Conservation (phyloP, 2,113 vertebrate genomes). For the Pyxicephalus adspersus region DNA sequence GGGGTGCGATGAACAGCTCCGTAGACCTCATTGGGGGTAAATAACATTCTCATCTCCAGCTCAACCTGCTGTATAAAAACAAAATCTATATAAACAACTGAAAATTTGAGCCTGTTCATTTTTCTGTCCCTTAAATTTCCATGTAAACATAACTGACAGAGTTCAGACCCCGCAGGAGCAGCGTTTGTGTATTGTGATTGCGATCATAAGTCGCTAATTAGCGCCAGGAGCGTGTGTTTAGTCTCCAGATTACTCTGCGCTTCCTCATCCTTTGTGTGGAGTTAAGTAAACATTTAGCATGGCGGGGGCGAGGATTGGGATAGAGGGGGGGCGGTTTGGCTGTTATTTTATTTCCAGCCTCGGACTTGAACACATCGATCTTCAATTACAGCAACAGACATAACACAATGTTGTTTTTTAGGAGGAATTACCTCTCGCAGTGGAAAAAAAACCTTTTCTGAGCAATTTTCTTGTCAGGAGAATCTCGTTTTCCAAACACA, state of each 20-base stretch:
- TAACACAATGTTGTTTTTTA: not conserved
- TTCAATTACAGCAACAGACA: not conserved
- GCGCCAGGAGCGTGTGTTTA: conserved; percentile 3
- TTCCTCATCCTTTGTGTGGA: not conserved
- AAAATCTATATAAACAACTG: too few relatives aligned
- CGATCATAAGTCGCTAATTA: not conserved
- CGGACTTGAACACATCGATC: not conserved
- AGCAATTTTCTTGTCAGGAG: not conserved
- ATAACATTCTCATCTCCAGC: too few relatives aligned
- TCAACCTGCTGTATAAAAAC: too few relatives aligned
- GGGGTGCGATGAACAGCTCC: too few relatives aligned
- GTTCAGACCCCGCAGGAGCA: not conserved
- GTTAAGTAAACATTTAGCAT: not conserved
- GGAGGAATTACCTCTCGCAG: not conserved
- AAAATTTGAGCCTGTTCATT: too few relatives aligned
- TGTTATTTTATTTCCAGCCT: not conserved
- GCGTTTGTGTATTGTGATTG: not conserved
- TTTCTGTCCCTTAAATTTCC: too few relatives aligned
- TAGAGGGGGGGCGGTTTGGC: too few relatives aligned
- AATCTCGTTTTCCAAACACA: not conserved
- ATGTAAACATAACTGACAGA: too few relatives aligned
- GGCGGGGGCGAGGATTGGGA: too few relatives aligned
- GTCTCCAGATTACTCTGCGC: conserved; percentile 21
- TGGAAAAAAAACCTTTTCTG: not conserved
- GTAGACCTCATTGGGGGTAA: too few relatives aligned